Base-by-base conservation (phyloP, 2,888 invertebrate species). In the Lucinisca nassula region DNA sequence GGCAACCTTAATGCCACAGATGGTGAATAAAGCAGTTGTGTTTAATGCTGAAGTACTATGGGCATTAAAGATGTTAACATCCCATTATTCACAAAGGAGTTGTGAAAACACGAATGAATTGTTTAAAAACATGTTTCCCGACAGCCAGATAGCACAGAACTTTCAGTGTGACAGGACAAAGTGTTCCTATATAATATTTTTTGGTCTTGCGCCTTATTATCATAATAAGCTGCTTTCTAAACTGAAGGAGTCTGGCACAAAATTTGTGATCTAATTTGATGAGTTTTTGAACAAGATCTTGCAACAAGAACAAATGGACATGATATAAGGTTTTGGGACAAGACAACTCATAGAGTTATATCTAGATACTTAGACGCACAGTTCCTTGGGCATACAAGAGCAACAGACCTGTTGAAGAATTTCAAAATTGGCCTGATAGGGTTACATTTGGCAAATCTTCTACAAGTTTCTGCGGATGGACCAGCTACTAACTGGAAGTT, bases 271-370 rank as follows among this genome's bases (percentile, higher is more conserved):
- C n/a, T n/a, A n/a, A n/a, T n/a, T n/a, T n/a, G n/a, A n/a, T n/a
- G n/a, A n/a, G n/a, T n/a, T n/a, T n/a, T n/a, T n/a, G n/a, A n/a
- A n/a, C n/a, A n/a, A n/a, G n/a, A n/a, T n/a, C n/a, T n/a, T 79
- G 10, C 88, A 89, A 67, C 8, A 79, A 79, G 85, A 89, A 73
- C 88, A 90, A 67, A 89, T 90, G 88, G 90, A 90, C 72, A 70
- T 90, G 30, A 83, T 80, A 55, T 55, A 14, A 55, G 55, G 70
- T 70, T 70, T 30, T 70, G 32, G 70, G 70, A 37, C 32, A 35
- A 70, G 70, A 70, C 35, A 70, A 70, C 37, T 27, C 12, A 70
- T 35, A 10, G 17, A 70, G 24, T 87, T 87, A 14, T 37, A 40
- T 10, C 80, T 2, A 70, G 83, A 24, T 90, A 89, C 55, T 79